Base-by-base conservation (phyloP, 2,888 invertebrate genomes). In the Eilema griseolum region DNA sequence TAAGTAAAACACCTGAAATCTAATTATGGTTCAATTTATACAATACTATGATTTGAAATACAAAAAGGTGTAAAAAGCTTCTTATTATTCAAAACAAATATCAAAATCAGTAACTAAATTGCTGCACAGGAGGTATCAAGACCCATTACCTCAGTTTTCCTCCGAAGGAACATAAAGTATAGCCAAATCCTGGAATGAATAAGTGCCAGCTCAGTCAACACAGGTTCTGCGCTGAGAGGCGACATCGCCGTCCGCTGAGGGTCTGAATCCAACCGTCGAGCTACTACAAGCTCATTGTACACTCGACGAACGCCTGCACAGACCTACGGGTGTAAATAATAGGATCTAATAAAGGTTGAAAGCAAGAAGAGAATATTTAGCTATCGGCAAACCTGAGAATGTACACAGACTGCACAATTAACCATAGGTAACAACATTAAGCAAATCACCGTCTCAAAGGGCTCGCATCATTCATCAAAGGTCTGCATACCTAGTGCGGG, bases 131-230 rank as follows among this genome's bases (percentile, higher is more conserved):
- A 37, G 12, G 2, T 37, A 37, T 14, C 37, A 3, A 37, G n/a
- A n/a, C n/a, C n/a, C n/a, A n/a, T 93, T 89, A 98, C 98, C 89
- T 96, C 96, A 26, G 98, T 95, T 86, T 98, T 96, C 72, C 98
- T 96, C 67, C 96, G 96, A 74, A 99, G 95, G 94, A 99, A 99
- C 80, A 97, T 96, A 82, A 98, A 97, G 91, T 99, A 99, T 28
- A 99, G 95, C 86, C 98, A 98, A n/a, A 98, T 96, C 78, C 99
- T 96, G 0, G 98, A 97, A 93, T 99, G 99, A 94, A 99, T 97
- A 64, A 99, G 96, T 0, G 99, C 98, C 72, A 99, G 96, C 94
- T 99, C 99, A 0, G 97, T 97, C 72, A 99, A 96, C 61, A 98
- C 95, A 0, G 97, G 96, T 94, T 99, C 99, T 69, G 98, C 96